Conservation (phyloP, 2,113 vertebrate species). For the Aplodontia rufa region DNA sequence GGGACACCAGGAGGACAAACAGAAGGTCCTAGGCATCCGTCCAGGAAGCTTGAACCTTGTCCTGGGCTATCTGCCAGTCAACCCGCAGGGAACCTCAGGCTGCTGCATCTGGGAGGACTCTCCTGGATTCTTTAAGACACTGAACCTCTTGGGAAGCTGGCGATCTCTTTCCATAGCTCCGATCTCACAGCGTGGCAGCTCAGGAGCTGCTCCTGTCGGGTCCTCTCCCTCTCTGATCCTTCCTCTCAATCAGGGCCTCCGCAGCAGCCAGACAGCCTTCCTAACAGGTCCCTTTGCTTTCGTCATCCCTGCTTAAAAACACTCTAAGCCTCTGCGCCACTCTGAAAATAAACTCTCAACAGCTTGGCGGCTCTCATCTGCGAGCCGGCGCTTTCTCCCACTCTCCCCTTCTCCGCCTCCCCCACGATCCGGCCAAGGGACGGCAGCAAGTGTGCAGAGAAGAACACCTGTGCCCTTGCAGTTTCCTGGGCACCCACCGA, state of each 20-base stretch:
- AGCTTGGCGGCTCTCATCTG: background rate
- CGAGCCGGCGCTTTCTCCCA: background rate
- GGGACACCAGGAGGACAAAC: no score
- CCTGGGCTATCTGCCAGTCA: background rate
- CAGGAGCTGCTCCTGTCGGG: no score
- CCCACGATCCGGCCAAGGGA: background rate
- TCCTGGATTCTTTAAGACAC: background rate
- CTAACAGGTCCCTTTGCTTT: no score
- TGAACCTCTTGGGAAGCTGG: no score
- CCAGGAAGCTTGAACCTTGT: background rate
- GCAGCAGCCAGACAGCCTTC: background rate
- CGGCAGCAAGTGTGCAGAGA: background rate
- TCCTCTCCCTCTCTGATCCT: no score
- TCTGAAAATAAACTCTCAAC: background rate
- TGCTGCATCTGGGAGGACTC: background rate
- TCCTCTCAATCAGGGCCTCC: fast-evolving
- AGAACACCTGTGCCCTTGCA: background rate
- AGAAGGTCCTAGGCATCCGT: background rate
- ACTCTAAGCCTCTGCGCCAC: fast-evolving
- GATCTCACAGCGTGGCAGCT: background rate
- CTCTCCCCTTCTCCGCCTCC: no score
- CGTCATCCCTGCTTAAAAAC: background rate
- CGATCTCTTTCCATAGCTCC: background rate
- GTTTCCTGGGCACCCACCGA: fast-evolving
- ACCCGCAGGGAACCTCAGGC: background rate